Evolutionary conservation across 1,140 invertebrate genomes (phyloP).

Genomic region (Nephila pilipes): DNA sequence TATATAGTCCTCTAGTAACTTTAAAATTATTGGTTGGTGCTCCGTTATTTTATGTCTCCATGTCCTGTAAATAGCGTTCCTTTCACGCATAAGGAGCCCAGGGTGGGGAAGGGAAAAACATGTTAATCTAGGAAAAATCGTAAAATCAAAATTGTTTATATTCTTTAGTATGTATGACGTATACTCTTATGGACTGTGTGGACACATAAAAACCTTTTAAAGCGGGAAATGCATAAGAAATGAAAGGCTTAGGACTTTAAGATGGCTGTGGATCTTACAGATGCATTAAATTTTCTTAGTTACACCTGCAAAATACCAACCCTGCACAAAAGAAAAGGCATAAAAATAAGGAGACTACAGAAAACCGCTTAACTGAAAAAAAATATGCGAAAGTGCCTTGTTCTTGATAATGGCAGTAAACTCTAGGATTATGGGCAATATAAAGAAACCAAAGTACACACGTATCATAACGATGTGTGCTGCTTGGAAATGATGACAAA

Average conservation of each 20-base stretch:
- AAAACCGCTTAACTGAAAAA: conserved; percentile 54
- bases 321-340: conserved; percentile 58
- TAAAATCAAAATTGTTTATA: conserved; percentile 76
- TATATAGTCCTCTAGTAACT: conserved; percentile 37
- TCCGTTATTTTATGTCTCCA: conserved; percentile 65
- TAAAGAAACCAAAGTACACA: conserved; percentile 70
- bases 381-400: conserved; percentile 62
- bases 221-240: conserved; percentile 69
- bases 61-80: conserved; percentile 59
- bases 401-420: conserved; percentile 73
- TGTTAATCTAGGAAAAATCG: conserved; percentile 73
- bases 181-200: conserved; percentile 50
- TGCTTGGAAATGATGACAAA: conserved; percentile 19
- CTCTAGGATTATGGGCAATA: conserved; percentile 64
- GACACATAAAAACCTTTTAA: conserved; percentile 72
- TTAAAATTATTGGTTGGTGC: conserved; percentile 45
- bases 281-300: conserved; percentile 74
- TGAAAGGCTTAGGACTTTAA: conserved; percentile 69
- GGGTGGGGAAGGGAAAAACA: conserved; percentile 35
- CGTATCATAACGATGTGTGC: conserved; percentile 51
- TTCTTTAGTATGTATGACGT: conserved; percentile 55
- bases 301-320: conserved; percentile 70
- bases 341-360: conserved; percentile 58
- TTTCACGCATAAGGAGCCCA: conserved; percentile 55
- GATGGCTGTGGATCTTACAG: conserved; percentile 62